These are phyloP conservation scores for Furnarius figulus DNA, from an alignment of 2,113 vertebrate genomes.

Conservation along the genomic window DNA sequence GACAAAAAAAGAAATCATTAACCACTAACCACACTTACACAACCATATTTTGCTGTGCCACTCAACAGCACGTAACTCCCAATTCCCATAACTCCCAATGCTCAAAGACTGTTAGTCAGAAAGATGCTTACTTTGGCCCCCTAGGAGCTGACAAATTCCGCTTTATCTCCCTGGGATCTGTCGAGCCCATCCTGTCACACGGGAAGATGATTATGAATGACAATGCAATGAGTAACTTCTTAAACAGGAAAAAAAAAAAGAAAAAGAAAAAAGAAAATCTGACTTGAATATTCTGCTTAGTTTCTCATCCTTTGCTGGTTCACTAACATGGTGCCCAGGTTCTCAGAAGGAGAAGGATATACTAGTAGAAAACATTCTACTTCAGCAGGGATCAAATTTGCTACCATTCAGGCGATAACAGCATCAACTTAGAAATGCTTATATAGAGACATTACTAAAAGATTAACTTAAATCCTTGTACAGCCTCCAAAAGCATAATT, in stretches of 20 bases:
- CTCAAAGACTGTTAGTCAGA: constrained; percentile 35
- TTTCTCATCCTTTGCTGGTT: background rate
- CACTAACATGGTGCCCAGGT: background rate
- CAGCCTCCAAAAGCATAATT: background rate
- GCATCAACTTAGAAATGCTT: background rate
- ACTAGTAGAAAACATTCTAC: background rate
- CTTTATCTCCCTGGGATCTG: constrained; percentile 34
- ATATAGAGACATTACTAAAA: background rate
- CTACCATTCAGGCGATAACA: background rate
- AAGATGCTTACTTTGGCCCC: constrained; percentile 34
- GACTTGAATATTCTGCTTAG: background rate
- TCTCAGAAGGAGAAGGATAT: background rate
- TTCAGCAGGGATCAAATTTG: background rate
- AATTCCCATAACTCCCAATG: background rate
- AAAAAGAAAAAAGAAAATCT: background rate
- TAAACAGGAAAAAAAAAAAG: background rate
- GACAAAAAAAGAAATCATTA: background rate
- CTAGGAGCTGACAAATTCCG: constrained; percentile 14
- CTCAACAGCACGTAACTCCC: background rate
- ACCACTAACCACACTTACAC: constrained; percentile 8
- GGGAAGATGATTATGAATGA: constrained; percentile 22
- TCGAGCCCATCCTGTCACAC: constrained; percentile 1
- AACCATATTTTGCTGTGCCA: background rate
- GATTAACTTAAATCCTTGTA: background rate
- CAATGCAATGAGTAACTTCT: constrained; percentile 7